Percentiles rank a stretch among this genome's conserved stretches.
Conservation (phyloP, 2,797 vertebrate genomes). For the Okamejei kenojei region DNA sequence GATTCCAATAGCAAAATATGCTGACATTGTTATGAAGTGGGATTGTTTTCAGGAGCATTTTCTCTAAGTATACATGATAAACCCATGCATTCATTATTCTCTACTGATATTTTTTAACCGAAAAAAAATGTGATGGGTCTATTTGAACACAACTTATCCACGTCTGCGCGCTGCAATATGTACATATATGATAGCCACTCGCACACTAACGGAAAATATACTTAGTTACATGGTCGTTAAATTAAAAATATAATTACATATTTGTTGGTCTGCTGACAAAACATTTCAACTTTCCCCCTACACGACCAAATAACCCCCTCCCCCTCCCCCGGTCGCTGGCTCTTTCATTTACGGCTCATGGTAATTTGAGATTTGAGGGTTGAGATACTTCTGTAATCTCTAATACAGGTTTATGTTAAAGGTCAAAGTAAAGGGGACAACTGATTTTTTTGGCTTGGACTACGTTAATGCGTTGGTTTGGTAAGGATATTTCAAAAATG, state of each 20-base stretch:
- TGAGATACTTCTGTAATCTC: not conserved
- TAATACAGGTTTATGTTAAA: not conserved
- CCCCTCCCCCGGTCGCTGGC: not conserved
- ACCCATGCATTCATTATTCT: not conserved
- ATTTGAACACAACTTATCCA: no score
- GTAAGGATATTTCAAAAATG: not conserved
- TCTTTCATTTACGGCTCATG: not conserved
- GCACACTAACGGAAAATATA: not conserved
- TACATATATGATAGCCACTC: not conserved
- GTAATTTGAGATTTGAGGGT: no score
- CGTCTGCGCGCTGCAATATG: not conserved
- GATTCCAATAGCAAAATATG: not conserved
- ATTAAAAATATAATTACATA: not conserved
- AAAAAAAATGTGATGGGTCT: not conserved
- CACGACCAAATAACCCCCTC: no score
- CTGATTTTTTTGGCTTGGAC: not conserved
- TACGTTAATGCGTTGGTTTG: not conserved
- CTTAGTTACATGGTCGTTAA: not conserved
- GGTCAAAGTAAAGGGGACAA: not conserved
- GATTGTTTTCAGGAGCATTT: no score
- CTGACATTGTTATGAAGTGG: not conserved
- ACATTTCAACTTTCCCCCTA: no score
- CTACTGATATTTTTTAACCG: not conserved
- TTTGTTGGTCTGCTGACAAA: no score
- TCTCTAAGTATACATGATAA: not conserved